phyloP scores from a whole-genome alignment of 2,888 invertebrate genomes.

The Spisula solida region DNA sequence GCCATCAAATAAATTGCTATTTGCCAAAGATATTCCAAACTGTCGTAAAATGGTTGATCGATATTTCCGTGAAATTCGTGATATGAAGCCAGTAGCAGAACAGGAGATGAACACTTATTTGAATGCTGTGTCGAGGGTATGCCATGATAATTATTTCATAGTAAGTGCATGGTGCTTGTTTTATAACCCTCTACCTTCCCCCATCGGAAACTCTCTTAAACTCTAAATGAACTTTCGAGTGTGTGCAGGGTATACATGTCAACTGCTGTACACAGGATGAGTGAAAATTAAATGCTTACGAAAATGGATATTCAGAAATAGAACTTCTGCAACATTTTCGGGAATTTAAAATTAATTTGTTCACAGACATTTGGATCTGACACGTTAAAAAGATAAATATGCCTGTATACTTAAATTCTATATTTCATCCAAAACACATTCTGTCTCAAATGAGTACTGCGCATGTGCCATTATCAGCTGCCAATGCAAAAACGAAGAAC shows the following conservation, averaged over 20 bases:
- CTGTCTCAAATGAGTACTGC: no score
- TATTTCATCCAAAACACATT: no score
- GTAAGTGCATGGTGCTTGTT: slow-evolving; percentile 59
- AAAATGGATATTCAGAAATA: neutral
- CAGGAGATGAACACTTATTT: slow-evolving; percentile 99
- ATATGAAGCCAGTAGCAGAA: slow-evolving; percentile 98
- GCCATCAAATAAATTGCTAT: slow-evolving; percentile 98
- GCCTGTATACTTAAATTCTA: no score
- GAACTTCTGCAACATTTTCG: neutral
- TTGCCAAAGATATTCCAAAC: slow-evolving; percentile 95
- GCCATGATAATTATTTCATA: slow-evolving; percentile 87
- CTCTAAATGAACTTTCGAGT: neutral
- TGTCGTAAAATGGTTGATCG: slow-evolving; percentile 85
- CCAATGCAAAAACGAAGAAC: no score
- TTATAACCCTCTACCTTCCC: neutral
- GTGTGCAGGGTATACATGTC: neutral
- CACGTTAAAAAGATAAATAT: no score
- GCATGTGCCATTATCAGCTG: no score
- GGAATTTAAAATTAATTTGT: neutral
- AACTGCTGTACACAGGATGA: neutral
- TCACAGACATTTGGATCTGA: neutral
- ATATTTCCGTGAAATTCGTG: slow-evolving; percentile 89
- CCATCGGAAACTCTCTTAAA: neutral
- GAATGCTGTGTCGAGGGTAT: slow-evolving; percentile 96
- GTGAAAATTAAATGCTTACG: neutral